Evolutionary conservation across 2,113 vertebrate genomes (phyloP), one percentile per base, ranked within the genome.

Genomic region (Eudyptes chrysolophus): DNA sequence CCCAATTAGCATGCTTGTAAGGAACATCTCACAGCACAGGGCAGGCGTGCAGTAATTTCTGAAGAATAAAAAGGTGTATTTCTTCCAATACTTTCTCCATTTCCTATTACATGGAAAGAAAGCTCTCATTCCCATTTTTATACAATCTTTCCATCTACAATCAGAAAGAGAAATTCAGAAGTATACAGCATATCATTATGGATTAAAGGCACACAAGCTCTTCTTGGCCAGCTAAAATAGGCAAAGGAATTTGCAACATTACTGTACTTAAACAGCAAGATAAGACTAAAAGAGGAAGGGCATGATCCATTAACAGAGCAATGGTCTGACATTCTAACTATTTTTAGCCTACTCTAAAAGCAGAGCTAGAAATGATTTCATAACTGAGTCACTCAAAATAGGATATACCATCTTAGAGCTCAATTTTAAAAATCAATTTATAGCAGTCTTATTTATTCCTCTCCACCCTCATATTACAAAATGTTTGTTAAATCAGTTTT

Each of bases 301-400:
- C 38, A 11, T 3, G 70, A 58, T 38, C 89, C 57, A 62, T n/a
- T 57, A 82, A 42, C 22, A 55, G 54, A 89, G 60, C 84, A 48
- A 9, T 22, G 34, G 0, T 15, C 51, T 83, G 83, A 88, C 38
- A 42, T 36, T 49, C 71, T 8, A 34, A 34, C 48, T 96, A 90
- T 94, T 94, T 95, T 92, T 80, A 90, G 75, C 66, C 62, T 70
- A 6, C 30, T 89, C 81, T 76, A 75, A 93, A 90, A 79, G 79
- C 79, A 86, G 84, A 64, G 58, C 52, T 82, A 55, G 49, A 72
- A 69, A 58, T 65, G 25, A 27, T n/a, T 92, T 62, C 7, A 6
- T 27, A 58, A 46, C 60, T 29, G 51, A 95, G 70, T 38, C 81
- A 76, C 65, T 80, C 54, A 20, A 42, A 61, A 52, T 38, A 36